A percentile compares a stretch with the other conserved stretches of the same genome.
phyloP scores from a whole-genome alignment of 1,140 invertebrate genomes.

The Diorhabda sublineata region DNA sequence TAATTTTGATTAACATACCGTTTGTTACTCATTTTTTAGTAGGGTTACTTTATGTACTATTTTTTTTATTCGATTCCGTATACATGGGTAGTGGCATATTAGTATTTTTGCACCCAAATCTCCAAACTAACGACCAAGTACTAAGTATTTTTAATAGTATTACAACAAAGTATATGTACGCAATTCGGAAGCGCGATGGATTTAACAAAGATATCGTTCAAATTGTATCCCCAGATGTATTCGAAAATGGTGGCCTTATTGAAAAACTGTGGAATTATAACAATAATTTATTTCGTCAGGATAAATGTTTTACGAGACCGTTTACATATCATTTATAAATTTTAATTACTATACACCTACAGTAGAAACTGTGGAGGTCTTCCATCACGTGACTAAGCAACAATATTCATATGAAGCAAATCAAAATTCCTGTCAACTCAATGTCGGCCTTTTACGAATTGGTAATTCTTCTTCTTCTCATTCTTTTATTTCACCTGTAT shows the following conservation, averaged over 20 bases:
- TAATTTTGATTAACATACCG: slow-evolving; percentile 35
- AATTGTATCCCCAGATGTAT: slow-evolving; percentile 1
- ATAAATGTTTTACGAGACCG: slow-evolving; percentile 22
- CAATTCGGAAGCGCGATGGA: neutral
- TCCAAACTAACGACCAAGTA: slow-evolving; percentile 7
- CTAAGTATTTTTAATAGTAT: slow-evolving; percentile 12
- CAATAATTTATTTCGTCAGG: slow-evolving; percentile 16
- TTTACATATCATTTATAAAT: slow-evolving; percentile 20
- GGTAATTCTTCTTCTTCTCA: no score
- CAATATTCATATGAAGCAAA: no score
- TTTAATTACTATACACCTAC: no score
- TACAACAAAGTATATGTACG: neutral
- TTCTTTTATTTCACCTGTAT: no score
- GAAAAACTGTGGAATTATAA: slow-evolving; percentile 15
- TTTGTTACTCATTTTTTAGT: slow-evolving; percentile 40
- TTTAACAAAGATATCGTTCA: slow-evolving; percentile 15
- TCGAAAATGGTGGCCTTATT: neutral
- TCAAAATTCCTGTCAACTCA: no score
- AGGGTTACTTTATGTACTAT: slow-evolving; percentile 33
- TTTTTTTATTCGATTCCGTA: slow-evolving; percentile 28
- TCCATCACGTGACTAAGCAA: no score
- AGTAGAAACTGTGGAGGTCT: no score
- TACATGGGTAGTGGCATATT: slow-evolving; percentile 25
- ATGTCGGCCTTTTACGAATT: no score
- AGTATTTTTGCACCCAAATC: slow-evolving; percentile 23